Percentiles rank a stretch among this genome's conserved stretches.
These are phyloP conservation scores for Caenorhabditis panamensis DNA, from an alignment of 2,888 invertebrate species.

Conservation along the genomic window DNA sequence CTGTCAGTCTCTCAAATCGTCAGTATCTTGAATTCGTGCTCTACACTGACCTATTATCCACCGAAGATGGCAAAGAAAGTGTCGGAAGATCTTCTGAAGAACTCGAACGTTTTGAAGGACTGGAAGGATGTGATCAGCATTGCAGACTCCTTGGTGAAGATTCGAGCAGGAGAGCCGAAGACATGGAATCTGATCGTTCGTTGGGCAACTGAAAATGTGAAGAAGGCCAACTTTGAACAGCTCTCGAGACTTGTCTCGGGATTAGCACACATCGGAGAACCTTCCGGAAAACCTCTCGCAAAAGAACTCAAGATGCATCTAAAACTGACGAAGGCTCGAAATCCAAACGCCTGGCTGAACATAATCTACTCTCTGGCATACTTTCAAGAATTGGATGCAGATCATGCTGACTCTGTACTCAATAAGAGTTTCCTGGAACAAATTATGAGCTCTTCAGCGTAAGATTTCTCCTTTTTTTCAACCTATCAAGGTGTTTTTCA, in stretches of 20 bases:
- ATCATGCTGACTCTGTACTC: slow-evolving; percentile 52
- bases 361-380: slow-evolving; percentile 50
- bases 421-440: slow-evolving; percentile 52
- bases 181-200: slow-evolving; percentile 37
- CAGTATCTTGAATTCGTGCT: slow-evolving; percentile 18
- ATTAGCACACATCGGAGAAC: slow-evolving; percentile 39
- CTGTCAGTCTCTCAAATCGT: slow-evolving; percentile 45
- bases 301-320: slow-evolving; percentile 25
- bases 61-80: slow-evolving; percentile 30
- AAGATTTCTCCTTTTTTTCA: not conserved
- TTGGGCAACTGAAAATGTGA: slow-evolving; percentile 47
- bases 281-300: slow-evolving; percentile 46
- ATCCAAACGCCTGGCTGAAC: slow-evolving; percentile 41
- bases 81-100: slow-evolving; percentile 28
- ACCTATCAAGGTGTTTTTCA: slow-evolving; percentile 30
- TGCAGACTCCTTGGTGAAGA: slow-evolving; percentile 27
- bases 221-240: slow-evolving; percentile 15
- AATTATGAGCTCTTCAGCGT: slow-evolving; percentile 31
- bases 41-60: slow-evolving; percentile 26
- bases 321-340: not conserved
- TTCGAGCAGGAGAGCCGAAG: slow-evolving; percentile 50
- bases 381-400: slow-evolving; percentile 51
- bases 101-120: slow-evolving; percentile 43
- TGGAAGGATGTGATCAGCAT: slow-evolving; percentile 51
- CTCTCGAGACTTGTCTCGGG: slow-evolving; percentile 41